phyloP scores from a whole-genome alignment of 2,113 vertebrate genomes.

The Calidris pygmaea region DNA sequence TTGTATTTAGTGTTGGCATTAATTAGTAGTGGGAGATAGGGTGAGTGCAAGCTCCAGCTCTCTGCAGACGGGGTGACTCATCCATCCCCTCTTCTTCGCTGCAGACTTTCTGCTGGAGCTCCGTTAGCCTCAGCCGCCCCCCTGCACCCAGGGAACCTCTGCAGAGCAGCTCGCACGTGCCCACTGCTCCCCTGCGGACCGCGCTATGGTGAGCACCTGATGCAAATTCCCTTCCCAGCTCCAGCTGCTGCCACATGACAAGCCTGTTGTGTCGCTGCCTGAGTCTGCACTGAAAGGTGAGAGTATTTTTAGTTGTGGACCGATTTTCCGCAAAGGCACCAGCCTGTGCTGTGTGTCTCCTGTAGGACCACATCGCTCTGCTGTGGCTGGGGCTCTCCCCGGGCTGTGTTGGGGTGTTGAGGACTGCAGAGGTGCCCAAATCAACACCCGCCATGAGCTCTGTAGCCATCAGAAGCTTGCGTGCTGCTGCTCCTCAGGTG shows the following conservation, averaged over 20 bases:
- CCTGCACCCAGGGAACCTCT: neutral
- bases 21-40: neutral
- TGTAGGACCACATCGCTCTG: neutral
- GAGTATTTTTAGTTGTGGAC: neutral
- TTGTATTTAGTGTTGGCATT: conserved; percentile 1
- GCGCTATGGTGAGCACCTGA: neutral
- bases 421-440: neutral
- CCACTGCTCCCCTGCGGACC: neutral
- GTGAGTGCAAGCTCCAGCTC: neutral
- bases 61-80: neutral
- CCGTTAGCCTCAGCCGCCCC: neutral
- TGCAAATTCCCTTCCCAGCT: neutral
- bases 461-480: neutral
- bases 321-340: neutral
- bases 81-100: neutral
- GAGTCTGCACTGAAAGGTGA: neutral
- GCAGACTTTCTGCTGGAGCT: neutral
- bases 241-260: neutral
- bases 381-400: rapidly evolving
- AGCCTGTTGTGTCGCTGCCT: neutral
- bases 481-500: neutral
- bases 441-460: rapidly evolving
- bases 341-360: rapidly evolving
- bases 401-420: rapidly evolving
- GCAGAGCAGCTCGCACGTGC: neutral